These are phyloP conservation scores for cat (Felis catus) DNA, from an alignment of 2,113 vertebrate genomes.

Conservation along the genomic window F.catus_Fca126_mat1.0 CM031416.1:128244001-128244500, in stretches of 20 bases:
- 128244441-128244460: constrained; percentile 39
- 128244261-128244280: neutral
- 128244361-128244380: constrained; percentile 55
- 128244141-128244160: neutral
- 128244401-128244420: constrained; percentile 60
- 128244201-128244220: neutral
- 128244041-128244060: neutral
- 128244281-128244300: neutral
- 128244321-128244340: constrained; percentile 24
- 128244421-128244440: constrained; percentile 49
- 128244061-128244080: neutral
- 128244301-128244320: neutral
- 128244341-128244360: constrained; percentile 44
- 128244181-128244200: neutral
- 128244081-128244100: too few relatives aligned
- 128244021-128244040: neutral
- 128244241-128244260: constrained; percentile 2
- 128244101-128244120: too few relatives aligned
- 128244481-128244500: neutral
- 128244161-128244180: neutral
- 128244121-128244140: neutral
- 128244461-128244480: constrained; percentile 35
- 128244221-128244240: neutral
- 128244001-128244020: neutral
- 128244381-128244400: constrained; percentile 55